These are phyloP conservation scores for Pardosa pseudoannulata DNA, from an alignment of 2,888 invertebrate species.

Conservation along the genomic window DNA sequence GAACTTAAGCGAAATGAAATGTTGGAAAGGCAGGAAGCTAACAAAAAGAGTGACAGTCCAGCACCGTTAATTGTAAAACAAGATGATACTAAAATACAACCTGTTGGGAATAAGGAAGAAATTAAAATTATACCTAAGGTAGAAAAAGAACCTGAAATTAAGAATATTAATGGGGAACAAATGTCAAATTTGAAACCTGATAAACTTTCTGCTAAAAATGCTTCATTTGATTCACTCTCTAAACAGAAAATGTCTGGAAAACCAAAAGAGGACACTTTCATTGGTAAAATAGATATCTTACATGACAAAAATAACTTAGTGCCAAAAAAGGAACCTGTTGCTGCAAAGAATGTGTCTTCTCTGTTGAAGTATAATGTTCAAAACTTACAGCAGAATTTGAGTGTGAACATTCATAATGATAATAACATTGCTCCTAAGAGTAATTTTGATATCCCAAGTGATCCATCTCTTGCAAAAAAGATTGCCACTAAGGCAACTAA, in stretches of 20 bases:
- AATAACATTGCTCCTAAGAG: background rate
- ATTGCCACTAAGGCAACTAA: background rate
- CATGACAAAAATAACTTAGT: background rate
- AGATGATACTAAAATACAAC: background rate
- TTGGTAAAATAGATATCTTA: background rate
- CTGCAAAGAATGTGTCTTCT: background rate
- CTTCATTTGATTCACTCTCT: background rate
- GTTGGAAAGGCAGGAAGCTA: background rate
- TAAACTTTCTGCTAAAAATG: background rate
- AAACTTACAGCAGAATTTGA: background rate
- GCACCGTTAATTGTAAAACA: background rate
- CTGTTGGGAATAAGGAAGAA: background rate
- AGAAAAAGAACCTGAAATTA: background rate
- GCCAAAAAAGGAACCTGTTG: background rate
- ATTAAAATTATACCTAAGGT: background rate
- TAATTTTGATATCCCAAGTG: background rate
- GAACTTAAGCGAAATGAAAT: slow-evolving; percentile 24
- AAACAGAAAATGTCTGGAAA: background rate
- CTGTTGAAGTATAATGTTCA: background rate
- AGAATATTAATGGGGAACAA: background rate
- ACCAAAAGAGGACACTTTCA: background rate
- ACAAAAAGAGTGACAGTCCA: background rate
- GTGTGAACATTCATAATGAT: background rate
- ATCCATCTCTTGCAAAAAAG: background rate
- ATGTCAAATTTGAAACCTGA: background rate